Evolutionary conservation across 2,888 invertebrate genomes (phyloP).

Genomic region (Cetonia aurata): DNA sequence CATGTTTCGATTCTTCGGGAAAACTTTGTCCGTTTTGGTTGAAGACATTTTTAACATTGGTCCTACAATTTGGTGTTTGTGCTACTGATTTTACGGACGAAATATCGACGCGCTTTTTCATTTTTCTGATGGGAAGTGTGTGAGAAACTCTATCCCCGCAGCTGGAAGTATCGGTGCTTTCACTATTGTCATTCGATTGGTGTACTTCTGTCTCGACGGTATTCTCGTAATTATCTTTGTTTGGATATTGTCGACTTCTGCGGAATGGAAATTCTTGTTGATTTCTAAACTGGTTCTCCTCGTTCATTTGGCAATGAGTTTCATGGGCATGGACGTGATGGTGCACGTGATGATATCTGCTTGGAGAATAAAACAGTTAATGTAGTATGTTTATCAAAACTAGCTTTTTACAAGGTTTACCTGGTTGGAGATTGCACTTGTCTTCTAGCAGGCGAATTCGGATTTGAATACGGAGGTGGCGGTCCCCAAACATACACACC

Average conservation of each 20-base stretch:
- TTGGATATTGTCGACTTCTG: slow-evolving; percentile 59
- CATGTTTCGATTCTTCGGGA: slow-evolving; percentile 53
- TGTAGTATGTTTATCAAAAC: background rate
- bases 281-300: slow-evolving; percentile 60
- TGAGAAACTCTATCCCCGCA: slow-evolving; percentile 68
- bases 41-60: slow-evolving; percentile 68
- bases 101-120: slow-evolving; percentile 70
- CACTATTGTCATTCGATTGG: slow-evolving; percentile 64
- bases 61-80: slow-evolving; percentile 57
- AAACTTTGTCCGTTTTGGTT: slow-evolving; percentile 55
- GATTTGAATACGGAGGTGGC: slow-evolving; percentile 89
- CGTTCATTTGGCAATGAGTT: slow-evolving; percentile 65
- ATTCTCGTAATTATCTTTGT: slow-evolving; percentile 71
- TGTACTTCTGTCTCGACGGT: slow-evolving; percentile 66
- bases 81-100: slow-evolving; percentile 65
- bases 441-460: slow-evolving; percentile 77
- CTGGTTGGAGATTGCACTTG: slow-evolving; percentile 64
- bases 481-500: slow-evolving; percentile 84
- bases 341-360: slow-evolving; percentile 61
- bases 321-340: slow-evolving; percentile 65
- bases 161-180: slow-evolving; percentile 66
- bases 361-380: no score
- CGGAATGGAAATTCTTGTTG: slow-evolving; percentile 58
- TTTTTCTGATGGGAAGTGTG: slow-evolving; percentile 70
- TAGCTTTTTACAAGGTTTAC: slow-evolving; percentile 49